Evolutionary conservation across 2,888 invertebrate species (phyloP), one percentile per base, ranked within the genome.

Genomic region (Helicoverpa assulta): DNA sequence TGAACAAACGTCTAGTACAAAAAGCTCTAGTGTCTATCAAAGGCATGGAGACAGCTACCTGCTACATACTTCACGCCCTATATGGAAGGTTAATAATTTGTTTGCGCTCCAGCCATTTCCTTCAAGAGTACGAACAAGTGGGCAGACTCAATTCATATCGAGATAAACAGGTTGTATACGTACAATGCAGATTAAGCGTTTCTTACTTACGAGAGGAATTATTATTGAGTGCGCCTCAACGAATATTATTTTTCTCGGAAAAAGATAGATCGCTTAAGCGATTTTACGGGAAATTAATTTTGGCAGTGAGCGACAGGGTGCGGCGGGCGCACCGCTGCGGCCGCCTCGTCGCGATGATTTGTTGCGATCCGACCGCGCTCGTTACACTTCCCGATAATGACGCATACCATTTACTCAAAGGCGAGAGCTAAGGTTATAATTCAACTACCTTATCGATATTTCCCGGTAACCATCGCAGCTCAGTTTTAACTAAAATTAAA

Each of bases 281-380:
- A 94, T 95, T 94, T 94, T 94, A 93, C 92, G 92, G 91, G 87
- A 93, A 94, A 94, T 94, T 94, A 94, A 94, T 94, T 94, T 93
- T 91, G 92, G 92, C 90, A 92, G 91, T 92, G 91, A 94, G 91
- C 93, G 93, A 94, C 93, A 92, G 89, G 91, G 90, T 86, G 88
- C 89, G 88, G 83, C 86, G 86, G 62, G 79, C 80, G 73, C 73
- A 73, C 77, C 79, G 80, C 77, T 76, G 72, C 85, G 81, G 73
- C 76, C 81, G 81, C 81, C 80, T 84, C 83, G 83, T 76, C 76
- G 78, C 86, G 91, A 92, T 94, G 93, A 93, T 94, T 93, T 94
- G 93, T 91, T 88, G 89, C 90, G 92, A 92, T 91, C 85, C 88
- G 85, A 83, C 85, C 88, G 79, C 86, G 88, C 91, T 90, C 91